A percentile compares a stretch with the other conserved stretches of the same genome.
Conservation (phyloP, 2,888 invertebrate genomes). For the Stenodera caucasica region DNA sequence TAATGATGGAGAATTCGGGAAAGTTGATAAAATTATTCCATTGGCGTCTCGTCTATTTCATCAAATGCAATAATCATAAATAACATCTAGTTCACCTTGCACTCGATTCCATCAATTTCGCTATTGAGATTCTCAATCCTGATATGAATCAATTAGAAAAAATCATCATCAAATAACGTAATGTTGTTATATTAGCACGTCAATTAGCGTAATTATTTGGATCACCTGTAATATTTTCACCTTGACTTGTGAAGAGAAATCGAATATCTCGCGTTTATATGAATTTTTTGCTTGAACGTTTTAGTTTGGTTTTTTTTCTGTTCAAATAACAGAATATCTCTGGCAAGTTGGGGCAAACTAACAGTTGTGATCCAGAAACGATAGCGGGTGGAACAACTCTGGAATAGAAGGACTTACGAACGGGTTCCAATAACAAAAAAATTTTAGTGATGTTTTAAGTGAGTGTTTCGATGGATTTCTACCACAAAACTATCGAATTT, state of each 20-base stretch:
- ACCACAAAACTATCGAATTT: too few relatives aligned
- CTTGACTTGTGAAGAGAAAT: not conserved
- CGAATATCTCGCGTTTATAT: not conserved
- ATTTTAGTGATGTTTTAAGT: too few relatives aligned
- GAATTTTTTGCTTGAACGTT: not conserved
- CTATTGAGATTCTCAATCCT: not conserved
- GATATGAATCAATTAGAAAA: too few relatives aligned
- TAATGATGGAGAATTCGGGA: too few relatives aligned
- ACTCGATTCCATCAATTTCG: not conserved
- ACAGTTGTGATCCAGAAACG: conserved; percentile 1
- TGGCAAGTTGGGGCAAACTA: not conserved
- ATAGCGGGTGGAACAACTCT: not conserved
- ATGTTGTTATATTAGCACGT: too few relatives aligned
- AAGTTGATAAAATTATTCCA: not conserved
- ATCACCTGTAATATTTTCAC: not conserved
- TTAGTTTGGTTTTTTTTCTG: not conserved
- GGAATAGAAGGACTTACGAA: too few relatives aligned
- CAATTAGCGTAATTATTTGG: not conserved
- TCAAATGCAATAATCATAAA: not conserved
- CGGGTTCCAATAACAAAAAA: too few relatives aligned
- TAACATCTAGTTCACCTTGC: not conserved
- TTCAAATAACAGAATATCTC: not conserved
- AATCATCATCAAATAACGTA: too few relatives aligned
- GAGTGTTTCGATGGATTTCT: too few relatives aligned
- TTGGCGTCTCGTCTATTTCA: not conserved